These are phyloP conservation scores for Rambutsinella grinnellia DNA, from an alignment of 2,888 invertebrate species.

Conservation along the genomic window DNA sequence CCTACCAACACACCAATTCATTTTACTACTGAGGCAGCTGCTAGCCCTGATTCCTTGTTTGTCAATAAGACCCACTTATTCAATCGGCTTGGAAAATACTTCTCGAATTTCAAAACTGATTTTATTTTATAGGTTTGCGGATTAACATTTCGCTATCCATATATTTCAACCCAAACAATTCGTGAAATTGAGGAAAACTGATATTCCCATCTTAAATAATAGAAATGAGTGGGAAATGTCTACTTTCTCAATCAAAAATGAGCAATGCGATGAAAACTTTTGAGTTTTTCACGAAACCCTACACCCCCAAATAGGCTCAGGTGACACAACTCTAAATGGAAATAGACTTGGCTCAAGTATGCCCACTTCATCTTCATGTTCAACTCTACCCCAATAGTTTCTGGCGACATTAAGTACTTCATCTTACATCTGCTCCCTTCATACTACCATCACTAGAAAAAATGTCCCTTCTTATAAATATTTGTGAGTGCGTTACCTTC, in stretches of 20 bases:
- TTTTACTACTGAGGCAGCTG: constrained; percentile 1
- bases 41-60: not conserved
- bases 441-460: not conserved
- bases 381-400: not conserved
- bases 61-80: not conserved
- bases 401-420: not conserved
- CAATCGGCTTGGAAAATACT: not conserved
- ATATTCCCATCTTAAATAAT: not conserved
- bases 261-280: not conserved
- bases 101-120: constrained; percentile 34
- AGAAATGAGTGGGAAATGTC: not conserved
- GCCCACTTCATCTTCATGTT: not conserved
- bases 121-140: constrained; percentile 23
- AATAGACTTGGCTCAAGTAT: constrained; percentile 8
- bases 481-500: not conserved
- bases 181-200: constrained; percentile 12
- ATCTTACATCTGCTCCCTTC: not conserved
- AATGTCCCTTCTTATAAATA: not conserved
- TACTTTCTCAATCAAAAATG: not conserved
- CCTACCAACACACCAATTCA: not conserved
- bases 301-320: too few relatives aligned
- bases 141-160: constrained; percentile 27
- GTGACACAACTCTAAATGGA: not conserved
- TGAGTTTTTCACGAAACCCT: not conserved
- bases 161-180: not conserved